Evolutionary conservation across 2,888 invertebrate genomes (phyloP).

Genomic region (Synergus japonicus): DNA sequence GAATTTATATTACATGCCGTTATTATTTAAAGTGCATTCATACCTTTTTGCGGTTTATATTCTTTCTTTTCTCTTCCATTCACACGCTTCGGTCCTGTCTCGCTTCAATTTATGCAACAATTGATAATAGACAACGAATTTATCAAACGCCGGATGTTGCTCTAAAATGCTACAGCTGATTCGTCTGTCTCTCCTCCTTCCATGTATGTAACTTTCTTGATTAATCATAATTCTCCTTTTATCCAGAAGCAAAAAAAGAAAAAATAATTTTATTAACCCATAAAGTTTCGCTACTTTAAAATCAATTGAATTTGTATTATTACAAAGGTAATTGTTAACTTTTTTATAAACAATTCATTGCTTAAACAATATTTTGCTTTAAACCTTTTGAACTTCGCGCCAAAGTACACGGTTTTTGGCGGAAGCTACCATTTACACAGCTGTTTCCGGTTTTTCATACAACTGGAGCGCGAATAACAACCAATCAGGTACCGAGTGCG

Average conservation of each 20-base stretch:
- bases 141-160: constrained; percentile 8
- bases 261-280: not conserved
- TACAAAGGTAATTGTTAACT: not conserved
- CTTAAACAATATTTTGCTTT: not conserved
- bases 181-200: not conserved
- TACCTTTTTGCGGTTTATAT: not conserved
- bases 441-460: not conserved
- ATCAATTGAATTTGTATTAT: not conserved
- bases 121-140: not conserved
- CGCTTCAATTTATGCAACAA: not conserved
- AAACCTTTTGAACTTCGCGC: not conserved
- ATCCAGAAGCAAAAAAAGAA: not conserved
- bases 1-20: too few relatives aligned
- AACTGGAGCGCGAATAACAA: too few relatives aligned
- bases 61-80: not conserved
- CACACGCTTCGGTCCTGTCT: not conserved
- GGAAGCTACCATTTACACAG: not conserved
- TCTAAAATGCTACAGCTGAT: not conserved
- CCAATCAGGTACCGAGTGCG: too few relatives aligned
- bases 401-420: not conserved
- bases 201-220: not conserved
- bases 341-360: not conserved
- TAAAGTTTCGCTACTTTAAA: not conserved
- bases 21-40: not conserved
- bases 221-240: not conserved